Base-by-base conservation (phyloP, 1,140 invertebrate species). In the Plectrocnemia conspersa region DNA sequence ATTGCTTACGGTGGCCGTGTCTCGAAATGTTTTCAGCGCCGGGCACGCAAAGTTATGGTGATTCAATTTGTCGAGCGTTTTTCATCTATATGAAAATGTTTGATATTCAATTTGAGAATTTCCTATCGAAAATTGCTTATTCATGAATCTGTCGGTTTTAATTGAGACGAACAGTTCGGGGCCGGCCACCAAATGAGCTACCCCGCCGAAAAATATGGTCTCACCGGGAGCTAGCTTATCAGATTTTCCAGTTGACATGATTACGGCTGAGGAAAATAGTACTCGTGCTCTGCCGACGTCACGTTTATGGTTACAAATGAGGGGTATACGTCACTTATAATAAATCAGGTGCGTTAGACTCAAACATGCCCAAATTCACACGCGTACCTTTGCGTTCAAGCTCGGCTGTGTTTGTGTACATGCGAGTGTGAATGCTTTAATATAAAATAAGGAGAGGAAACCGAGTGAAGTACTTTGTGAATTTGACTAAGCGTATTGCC, bases 211-310 rank as follows among this genome's bases (percentile, higher is more conserved):
- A 59, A 60, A 56, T 60, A 60, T 60, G 27, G 42, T 45, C 40
- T 53, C 49, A 29, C 16, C 15, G 49, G 58, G 16, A 56, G 23
- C 35, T 27, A 33, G 41, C 58, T 55, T 59, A 56, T 52, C 58
- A 55, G 58, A 59, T 59, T 59, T 59, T 44, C 53, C 41, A 55
- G 48, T 54, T 55, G 53, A 59, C 48, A 59, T 46, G 49, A 59
- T 52, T 48, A 55, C 48, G 58, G 47, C 9, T 15, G 24, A 42
- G 40, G 41, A 40, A 58, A 52, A 27, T 46, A n/a, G 44, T 47
- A 45, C 24, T 33, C 23, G n/a, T 24, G 2, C 24, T 45, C 23
- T 11, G 22, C 27, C 42, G 21, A 23, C 42, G 9, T 45, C 21
- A 5, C 22, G 11, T 38, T 38, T 38, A 38, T 38, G 35, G 35